Evolutionary conservation across 2,797 vertebrate genomes (phyloP), one percentile per base, ranked within the genome.

Genomic region (Cetoscarus ocellatus): DNA sequence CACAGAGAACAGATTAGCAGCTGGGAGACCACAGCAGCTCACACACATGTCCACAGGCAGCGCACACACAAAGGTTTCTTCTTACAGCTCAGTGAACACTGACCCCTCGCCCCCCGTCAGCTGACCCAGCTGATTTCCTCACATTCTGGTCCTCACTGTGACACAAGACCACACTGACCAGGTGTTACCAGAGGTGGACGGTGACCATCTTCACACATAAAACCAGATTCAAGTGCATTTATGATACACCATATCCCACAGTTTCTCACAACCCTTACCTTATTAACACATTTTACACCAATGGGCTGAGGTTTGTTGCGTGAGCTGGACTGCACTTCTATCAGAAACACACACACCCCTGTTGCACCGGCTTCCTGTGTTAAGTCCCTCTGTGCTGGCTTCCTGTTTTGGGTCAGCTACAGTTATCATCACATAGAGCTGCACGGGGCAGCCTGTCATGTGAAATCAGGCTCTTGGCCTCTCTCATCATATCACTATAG

Each of bases 361-460:
- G 64, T 84, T 90, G 80, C 84, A 84, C 80, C 1, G 40, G 85
- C 86, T 91, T 93, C 92, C 92, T 93, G 92, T 93, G 90, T 91
- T 93, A 93, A 92, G 86, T 90, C 88, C 86, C 91, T 87, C 68
- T 13, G 40, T 86, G 77, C 68, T 81, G 77, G 88, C 86, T 93
- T 93, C 92, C 92, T 93, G 92, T 93, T 92, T 91, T 87, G 84
- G 91, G 85, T 90, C 89, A 89, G 79, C 87, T 90, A 79, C 86
- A 88, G 90, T 92, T 92, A 91, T 91, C 88, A 91, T 91, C 84
- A 89, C 88, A 90, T 75, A 73, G 79, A 86, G 81, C 80, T 73
- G 83, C 86, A 82, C 52, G 50, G 86, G 79, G 67, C 79, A 79
- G 82, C 64, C 80, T 83, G 86, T 88, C 86, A 84, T 89, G 84